phyloP scores from a whole-genome alignment of 2,797 vertebrate genomes.

The Clamator glandarius region DNA sequence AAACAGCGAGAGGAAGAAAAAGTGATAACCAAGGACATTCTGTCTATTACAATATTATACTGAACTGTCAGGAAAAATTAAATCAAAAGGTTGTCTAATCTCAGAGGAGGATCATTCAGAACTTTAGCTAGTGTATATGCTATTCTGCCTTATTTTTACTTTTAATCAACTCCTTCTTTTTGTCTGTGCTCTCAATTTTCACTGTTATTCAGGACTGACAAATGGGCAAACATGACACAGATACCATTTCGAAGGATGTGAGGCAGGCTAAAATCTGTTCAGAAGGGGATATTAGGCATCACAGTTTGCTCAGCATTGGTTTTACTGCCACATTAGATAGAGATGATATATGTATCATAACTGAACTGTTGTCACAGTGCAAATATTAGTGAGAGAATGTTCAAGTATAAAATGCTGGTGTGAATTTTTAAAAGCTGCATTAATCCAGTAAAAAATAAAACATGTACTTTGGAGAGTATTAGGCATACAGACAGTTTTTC shows the following conservation, averaged over 20 bases:
- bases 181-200: background rate
- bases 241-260: background rate
- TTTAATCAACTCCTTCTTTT: background rate
- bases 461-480: background rate
- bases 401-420: background rate
- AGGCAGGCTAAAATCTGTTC: background rate
- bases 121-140: background rate
- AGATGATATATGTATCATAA: background rate
- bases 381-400: background rate
- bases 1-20: background rate
- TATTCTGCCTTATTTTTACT: slow-evolving; percentile 6
- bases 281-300: background rate
- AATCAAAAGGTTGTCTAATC: slow-evolving; percentile 55
- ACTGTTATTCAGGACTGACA: background rate
- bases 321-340: background rate
- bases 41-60: slow-evolving; percentile 6
- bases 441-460: background rate
- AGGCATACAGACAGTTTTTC: background rate
- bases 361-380: background rate
- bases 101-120: slow-evolving; percentile 17
- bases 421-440: background rate
- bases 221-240: background rate
- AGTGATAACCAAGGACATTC: slow-evolving; percentile 38
- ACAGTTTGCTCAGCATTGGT: background rate
- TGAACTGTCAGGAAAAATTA: slow-evolving; percentile 54